phyloP scores from a whole-genome alignment of 2,113 vertebrate species.

The Candoia aspera region DNA sequence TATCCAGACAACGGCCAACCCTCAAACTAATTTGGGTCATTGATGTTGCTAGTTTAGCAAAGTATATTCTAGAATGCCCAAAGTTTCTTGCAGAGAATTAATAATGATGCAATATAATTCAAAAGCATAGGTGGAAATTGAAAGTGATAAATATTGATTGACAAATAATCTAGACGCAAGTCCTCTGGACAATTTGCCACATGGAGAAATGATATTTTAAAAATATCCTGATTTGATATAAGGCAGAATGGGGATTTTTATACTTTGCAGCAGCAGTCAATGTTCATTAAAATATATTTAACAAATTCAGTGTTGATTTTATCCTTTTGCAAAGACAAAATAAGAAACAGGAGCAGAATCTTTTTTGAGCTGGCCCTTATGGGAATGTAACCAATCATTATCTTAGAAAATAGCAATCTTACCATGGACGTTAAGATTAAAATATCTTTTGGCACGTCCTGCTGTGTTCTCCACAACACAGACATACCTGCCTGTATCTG shows the following conservation, averaged over 20 bases:
- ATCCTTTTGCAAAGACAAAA: neutral
- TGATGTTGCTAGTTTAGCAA: neutral
- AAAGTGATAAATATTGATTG: neutral
- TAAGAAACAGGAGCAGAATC: neutral
- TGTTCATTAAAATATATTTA: neutral
- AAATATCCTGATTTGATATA: neutral
- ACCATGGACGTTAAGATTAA: conserved; percentile 93
- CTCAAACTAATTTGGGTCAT: neutral
- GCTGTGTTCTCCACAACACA: conserved; percentile 88
- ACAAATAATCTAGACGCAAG: neutral
- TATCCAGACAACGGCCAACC: neutral
- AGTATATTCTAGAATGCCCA: neutral
- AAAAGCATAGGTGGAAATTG: neutral
- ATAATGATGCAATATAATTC: neutral
- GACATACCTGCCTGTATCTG: conserved; percentile 88
- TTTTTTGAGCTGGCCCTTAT: neutral
- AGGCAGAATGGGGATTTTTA: neutral
- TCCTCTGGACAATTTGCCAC: neutral
- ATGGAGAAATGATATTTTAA: neutral
- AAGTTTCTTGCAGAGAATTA: neutral
- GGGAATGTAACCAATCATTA: conserved; percentile 1
- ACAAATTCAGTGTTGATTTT: neutral
- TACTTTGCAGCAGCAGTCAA: neutral
- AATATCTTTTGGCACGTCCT: conserved; percentile 89
- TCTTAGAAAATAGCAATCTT: conserved; percentile 59